phyloP scores from a whole-genome alignment of 2,113 vertebrate species.

The Forbesichthys agassizii region DNA sequence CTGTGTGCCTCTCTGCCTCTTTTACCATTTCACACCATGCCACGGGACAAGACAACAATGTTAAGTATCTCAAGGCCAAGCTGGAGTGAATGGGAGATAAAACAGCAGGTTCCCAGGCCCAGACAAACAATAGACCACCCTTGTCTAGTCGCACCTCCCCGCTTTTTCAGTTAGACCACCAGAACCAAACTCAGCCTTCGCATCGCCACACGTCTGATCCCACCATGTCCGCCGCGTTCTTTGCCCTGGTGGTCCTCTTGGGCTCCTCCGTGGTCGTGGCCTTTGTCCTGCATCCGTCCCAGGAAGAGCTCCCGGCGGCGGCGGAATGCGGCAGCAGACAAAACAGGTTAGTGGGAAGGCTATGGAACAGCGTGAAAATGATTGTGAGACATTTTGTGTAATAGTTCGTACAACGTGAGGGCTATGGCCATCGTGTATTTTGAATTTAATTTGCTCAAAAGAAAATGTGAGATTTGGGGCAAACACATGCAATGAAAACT shows the following conservation, averaged over 20 bases:
- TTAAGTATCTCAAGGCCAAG: slow-evolving; percentile 78
- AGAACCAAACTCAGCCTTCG: neutral
- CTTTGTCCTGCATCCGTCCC: slow-evolving; percentile 58
- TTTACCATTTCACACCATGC: slow-evolving; percentile 62
- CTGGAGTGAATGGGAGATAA: slow-evolving; percentile 67
- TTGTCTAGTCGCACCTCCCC: slow-evolving; percentile 37
- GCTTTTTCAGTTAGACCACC: slow-evolving; percentile 26
- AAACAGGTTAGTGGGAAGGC: slow-evolving; percentile 55
- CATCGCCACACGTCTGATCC: neutral
- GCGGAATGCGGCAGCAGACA: slow-evolving; percentile 9
- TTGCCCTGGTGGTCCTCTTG: slow-evolving; percentile 42
- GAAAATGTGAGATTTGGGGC: neutral
- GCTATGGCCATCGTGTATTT: neutral
- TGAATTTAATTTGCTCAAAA: no score
- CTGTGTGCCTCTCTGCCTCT: slow-evolving; percentile 18
- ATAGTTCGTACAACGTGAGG: neutral
- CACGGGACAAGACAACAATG: slow-evolving; percentile 70
- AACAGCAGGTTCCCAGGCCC: slow-evolving; percentile 73
- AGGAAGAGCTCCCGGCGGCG: slow-evolving; percentile 23
- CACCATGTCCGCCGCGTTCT: slow-evolving; percentile 50
- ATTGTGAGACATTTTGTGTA: neutral
- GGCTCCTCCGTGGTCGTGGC: slow-evolving; percentile 48
- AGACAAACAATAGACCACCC: slow-evolving; percentile 52
- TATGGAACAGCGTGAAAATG: no score
- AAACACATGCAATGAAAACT: neutral